Evolutionary conservation across 2,888 invertebrate species (phyloP).

Genomic region (Pherbina coryleti): DNA sequence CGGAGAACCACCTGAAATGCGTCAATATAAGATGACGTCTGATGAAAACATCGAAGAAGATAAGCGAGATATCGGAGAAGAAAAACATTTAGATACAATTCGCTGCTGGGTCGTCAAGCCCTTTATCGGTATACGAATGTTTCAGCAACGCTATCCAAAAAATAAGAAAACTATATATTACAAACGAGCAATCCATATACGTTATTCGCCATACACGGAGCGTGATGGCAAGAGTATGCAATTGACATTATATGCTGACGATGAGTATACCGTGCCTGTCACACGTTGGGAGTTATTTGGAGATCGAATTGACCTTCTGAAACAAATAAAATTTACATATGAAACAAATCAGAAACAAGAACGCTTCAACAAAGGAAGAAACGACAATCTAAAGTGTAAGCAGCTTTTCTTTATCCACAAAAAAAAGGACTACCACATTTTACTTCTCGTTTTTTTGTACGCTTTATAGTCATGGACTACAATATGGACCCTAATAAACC

Average conservation of each 20-base stretch:
- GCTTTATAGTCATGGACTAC: constrained; percentile 56
- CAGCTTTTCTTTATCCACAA: not conserved
- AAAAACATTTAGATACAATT: constrained; percentile 84
- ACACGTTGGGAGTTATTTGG: constrained; percentile 74
- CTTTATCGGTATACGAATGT: constrained; percentile 73
- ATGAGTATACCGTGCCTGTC: constrained; percentile 60
- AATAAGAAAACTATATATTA: constrained; percentile 78
- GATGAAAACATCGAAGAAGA: constrained; percentile 71
- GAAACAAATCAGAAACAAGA: constrained; percentile 73
- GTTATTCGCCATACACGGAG: constrained; percentile 82
- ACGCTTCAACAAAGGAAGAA: constrained; percentile 76
- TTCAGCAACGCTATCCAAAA: constrained; percentile 80
- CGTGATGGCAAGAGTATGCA: constrained; percentile 74
- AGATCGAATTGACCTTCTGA: constrained; percentile 77
- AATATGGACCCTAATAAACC: constrained; percentile 51
- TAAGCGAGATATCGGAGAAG: constrained; percentile 68
- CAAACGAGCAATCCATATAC: constrained; percentile 81
- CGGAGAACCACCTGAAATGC: constrained; percentile 75
- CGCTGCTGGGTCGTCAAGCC: constrained; percentile 80
- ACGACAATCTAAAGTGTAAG: constrained; percentile 78
- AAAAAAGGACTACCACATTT: not conserved
- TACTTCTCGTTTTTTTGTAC: not conserved
- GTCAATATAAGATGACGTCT: constrained; percentile 60
- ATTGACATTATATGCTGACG: constrained; percentile 59
- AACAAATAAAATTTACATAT: constrained; percentile 72